Conservation (phyloP, 2,113 vertebrate species). For the Rhodinocichla rosea region DNA sequence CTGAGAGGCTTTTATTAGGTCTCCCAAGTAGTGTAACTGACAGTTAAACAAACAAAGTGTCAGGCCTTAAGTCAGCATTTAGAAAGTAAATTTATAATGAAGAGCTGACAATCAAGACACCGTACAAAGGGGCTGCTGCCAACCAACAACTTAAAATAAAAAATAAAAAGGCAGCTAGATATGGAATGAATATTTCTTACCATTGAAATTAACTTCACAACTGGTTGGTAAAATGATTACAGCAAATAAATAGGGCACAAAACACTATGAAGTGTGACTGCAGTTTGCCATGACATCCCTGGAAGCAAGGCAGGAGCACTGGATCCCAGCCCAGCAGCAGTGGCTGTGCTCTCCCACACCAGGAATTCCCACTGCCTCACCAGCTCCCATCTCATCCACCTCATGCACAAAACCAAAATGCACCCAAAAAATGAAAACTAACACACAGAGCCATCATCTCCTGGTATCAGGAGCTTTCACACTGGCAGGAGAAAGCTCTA, state of each 20-base stretch:
- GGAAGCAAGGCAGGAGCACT: neutral
- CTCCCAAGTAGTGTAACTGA: constrained; percentile 40
- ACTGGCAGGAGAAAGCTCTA: neutral
- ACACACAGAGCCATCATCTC: neutral
- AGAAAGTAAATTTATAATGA: constrained; percentile 61
- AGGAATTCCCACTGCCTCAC: neutral
- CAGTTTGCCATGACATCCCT: neutral
- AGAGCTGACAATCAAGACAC: constrained; percentile 50
- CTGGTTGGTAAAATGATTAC: neutral
- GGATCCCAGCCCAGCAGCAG: neutral
- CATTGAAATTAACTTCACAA: constrained; percentile 3
- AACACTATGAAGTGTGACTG: neutral
- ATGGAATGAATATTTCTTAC: neutral
- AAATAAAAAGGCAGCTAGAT: neutral
- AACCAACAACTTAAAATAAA: neutral
- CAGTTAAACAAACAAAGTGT: constrained; percentile 59
- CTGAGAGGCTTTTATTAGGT: constrained; percentile 58
- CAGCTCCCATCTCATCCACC: neutral
- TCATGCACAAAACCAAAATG: neutral
- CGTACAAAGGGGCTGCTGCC: constrained; percentile 2
- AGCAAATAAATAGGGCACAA: neutral
- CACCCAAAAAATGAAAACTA: neutral
- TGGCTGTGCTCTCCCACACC: neutral
- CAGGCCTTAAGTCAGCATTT: constrained; percentile 60
- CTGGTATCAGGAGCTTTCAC: neutral